Evolutionary conservation across 2,888 invertebrate species (phyloP), one percentile per base, ranked within the genome.

Genomic region (Drosophila merina): DNA sequence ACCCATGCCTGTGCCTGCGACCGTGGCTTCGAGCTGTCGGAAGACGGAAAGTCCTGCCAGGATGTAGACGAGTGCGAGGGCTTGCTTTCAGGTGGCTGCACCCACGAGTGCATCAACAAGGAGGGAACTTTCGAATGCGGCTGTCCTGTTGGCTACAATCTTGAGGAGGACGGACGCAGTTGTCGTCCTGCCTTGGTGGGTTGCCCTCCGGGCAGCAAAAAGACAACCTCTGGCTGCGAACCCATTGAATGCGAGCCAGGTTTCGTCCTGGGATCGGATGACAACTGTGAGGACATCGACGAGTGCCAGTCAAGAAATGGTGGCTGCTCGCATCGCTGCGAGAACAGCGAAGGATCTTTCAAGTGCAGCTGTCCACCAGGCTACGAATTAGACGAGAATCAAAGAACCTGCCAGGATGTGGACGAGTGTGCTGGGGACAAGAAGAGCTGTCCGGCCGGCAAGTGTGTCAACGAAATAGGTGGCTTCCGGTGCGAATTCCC

Each of bases 301-400:
- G 93, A 93, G 78, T 94, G 94, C 67, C 71, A 79, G 28, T 30
- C 86, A 3, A 74, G 90, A 6, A 92, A 92, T 59, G 92, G 92
- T 0, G 91, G 91, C 9, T 90, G 92, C 86, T 77, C 86, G 0
- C 89, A 90, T 48, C 80, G 76, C 2, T 90, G 94, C 69, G 74
- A 86, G 2, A 93, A 93, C 71, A 86, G 89, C 0, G 89, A 91
- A 6, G 94, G 93, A 0, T 92, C 92, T 1, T 93, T 91, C 42
- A 91, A 92, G 67, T 96, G 96, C 86, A 89, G 90, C n/a, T 95
- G 95, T 78, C 93, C 93, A 10, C 83, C 90, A 2, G 95, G 95
- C 0, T 94, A 92, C 79, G 77, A 87, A 6, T 89, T 93, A 5
- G 92, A 91, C 4, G 9, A 1, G 4, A 86, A 89, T 12, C 92